Base-by-base conservation (phyloP, 2,797 vertebrate species). In the Tinamus major region DNA sequence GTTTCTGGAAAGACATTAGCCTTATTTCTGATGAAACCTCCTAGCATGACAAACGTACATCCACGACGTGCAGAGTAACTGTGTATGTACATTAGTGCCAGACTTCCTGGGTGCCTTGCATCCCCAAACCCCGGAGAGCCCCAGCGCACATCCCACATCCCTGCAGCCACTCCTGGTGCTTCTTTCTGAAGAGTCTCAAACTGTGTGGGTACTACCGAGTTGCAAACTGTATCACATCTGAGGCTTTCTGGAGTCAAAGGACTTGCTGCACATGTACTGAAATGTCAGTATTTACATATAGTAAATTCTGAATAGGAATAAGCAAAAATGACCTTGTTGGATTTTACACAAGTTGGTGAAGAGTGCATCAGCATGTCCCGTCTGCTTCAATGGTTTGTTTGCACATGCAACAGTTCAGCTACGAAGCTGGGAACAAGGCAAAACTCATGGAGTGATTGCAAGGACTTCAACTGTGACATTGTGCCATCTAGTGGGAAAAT, bases 401-500 rank as follows among this genome's bases (percentile, higher is more conserved):
- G 5, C 67, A 53, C 37, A 15, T 14, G 42, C 81, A 86, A 74
- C 26, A 7, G 37, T 64, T 85, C 58, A 74, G 12, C 56, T 74
- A 37, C 31, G 67, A 89, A 79, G 17, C 55, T 42, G 92, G 42
- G 31, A 67, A 79, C 13, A 10, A 42, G 51, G 56, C 2, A 29
- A 49, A 13, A 62, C 42, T 79, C 78, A 5, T 77, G 67, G 70
- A 48, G 0, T 1, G 31, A 21, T 9, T 14, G 41, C 0, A 4
- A 55, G 33, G 23, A 85, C 58, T 95, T 87, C 27, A 35, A 44
- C 61, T 89, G 26, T 68, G 58, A 55, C 65, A 51, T 82, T 68
- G 85, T 95, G 94, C 92, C 96, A 94, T 68, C 96, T 95, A 88
- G 82, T 68, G 95, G 93, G 23, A 91, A 85, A 71, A 9, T 6